Conservation (phyloP, 2,797 vertebrate genomes). For the Rhynchotus rufescens region DNA sequence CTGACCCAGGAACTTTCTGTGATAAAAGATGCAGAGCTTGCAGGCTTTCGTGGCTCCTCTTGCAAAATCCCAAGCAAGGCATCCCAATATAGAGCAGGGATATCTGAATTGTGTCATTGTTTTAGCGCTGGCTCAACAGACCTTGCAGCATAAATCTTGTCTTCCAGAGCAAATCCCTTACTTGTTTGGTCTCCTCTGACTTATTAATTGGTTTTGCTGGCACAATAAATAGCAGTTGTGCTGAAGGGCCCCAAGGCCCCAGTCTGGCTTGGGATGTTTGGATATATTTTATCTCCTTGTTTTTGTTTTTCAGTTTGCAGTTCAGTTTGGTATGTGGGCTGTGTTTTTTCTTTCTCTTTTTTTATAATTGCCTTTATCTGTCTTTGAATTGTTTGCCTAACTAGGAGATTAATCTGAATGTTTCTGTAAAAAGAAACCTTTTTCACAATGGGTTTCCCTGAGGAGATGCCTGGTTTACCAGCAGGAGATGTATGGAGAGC, state of each 20-base stretch:
- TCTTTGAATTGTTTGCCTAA: conserved; percentile 22
- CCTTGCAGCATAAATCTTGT: background rate
- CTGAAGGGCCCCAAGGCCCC: conserved; percentile 44
- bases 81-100: background rate
- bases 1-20: background rate
- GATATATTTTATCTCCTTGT: conserved; percentile 36
- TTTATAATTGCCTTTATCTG: background rate
- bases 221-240: conserved; percentile 18
- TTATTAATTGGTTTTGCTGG: conserved; percentile 61
- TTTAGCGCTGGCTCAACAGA: conserved; percentile 6
- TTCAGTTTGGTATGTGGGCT: conserved; percentile 26
- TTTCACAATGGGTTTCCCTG: background rate
- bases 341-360: too few species aligned
- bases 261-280: conserved; percentile 45
- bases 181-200: conserved; percentile 14
- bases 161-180: conserved; percentile 14
- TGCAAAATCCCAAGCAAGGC: background rate
- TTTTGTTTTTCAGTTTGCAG: conserved; percentile 46
- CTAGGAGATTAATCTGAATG: background rate
- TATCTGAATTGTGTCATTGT: background rate
- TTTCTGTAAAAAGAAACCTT: background rate
- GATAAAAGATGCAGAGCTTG: background rate
- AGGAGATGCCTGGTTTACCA: background rate
- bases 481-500: background rate
- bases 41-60: background rate